Conservation (phyloP, 2,113 vertebrate genomes). For the Entosphenus tridentatus region DNA sequence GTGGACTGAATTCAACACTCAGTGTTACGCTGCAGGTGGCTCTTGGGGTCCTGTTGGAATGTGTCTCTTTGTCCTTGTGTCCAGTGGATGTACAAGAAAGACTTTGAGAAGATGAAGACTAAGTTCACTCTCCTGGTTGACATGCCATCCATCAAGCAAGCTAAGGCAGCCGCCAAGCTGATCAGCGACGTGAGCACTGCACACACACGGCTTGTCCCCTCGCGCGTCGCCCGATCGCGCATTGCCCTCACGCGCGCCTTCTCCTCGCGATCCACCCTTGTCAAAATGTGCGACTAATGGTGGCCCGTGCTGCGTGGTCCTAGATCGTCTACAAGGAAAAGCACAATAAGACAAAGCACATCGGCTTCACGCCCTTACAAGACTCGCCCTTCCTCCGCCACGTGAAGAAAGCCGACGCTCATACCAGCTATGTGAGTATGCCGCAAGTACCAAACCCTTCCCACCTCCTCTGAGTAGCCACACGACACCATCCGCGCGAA, state of each 20-base stretch:
- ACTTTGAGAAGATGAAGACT: conserved; percentile 65
- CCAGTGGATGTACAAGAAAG: conserved; percentile 58
- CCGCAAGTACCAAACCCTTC: too few species aligned
- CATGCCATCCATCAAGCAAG: conserved; percentile 52
- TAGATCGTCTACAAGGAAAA: conserved; percentile 84
- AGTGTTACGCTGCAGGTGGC: too few species aligned
- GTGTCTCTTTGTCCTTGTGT: not conserved
- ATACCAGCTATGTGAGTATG: conserved; percentile 55
- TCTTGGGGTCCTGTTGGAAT: too few species aligned
- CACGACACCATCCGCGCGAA: too few species aligned
- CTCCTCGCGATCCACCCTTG: too few species aligned
- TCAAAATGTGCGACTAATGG: too few species aligned
- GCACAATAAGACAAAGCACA: conserved; percentile 64
- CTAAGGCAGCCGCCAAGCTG: conserved; percentile 58
- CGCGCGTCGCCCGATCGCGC: too few species aligned
- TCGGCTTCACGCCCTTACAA: conserved; percentile 61
- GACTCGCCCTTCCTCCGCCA: conserved; percentile 61
- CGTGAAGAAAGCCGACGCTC: conserved; percentile 70
- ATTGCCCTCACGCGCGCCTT: too few species aligned
- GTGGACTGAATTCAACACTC: too few species aligned
- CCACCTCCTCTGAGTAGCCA: too few species aligned
- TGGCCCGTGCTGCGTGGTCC: not conserved
- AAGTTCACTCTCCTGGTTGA: conserved; percentile 73
- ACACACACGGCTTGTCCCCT: not conserved
- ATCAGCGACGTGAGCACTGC: conserved; percentile 57